phyloP scores from a whole-genome alignment of 2,888 invertebrate species.

The Cataglyphis altisquamis region DNA sequence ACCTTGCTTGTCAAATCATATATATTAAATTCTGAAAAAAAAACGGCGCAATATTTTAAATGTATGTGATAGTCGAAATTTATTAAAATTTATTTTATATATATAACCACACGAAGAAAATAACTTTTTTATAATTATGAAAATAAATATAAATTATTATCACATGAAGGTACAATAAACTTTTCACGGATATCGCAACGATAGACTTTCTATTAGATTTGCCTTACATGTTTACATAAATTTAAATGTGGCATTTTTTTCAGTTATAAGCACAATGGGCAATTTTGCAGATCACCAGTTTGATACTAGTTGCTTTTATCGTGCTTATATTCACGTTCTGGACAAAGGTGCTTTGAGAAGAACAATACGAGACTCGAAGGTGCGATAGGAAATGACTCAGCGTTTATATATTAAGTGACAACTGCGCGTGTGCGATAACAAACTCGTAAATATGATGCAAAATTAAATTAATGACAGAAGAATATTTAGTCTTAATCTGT shows the following conservation, averaged over 20 bases:
- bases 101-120: neutral
- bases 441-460: neutral
- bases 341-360: slow-evolving; percentile 46
- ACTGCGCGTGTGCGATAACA: slow-evolving; percentile 19
- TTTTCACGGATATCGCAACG: neutral
- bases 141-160: slow-evolving; percentile 2
- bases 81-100: neutral
- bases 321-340: slow-evolving; percentile 27
- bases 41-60: neutral
- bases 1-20: neutral
- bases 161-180: neutral
- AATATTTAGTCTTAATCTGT: neutral
- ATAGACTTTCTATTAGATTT: neutral
- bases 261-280: neutral
- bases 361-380: slow-evolving; percentile 31
- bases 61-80: neutral
- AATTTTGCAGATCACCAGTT: slow-evolving; percentile 12
- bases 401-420: slow-evolving; percentile 51
- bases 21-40: neutral
- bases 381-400: slow-evolving; percentile 46
- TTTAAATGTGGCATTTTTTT: neutral
- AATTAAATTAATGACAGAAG: neutral
- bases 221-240: neutral
- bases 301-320: slow-evolving; percentile 44
- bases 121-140: neutral